phyloP scores from a whole-genome alignment of 1,140 invertebrate genomes.

The Lepidotrigona ventralis region DNA sequence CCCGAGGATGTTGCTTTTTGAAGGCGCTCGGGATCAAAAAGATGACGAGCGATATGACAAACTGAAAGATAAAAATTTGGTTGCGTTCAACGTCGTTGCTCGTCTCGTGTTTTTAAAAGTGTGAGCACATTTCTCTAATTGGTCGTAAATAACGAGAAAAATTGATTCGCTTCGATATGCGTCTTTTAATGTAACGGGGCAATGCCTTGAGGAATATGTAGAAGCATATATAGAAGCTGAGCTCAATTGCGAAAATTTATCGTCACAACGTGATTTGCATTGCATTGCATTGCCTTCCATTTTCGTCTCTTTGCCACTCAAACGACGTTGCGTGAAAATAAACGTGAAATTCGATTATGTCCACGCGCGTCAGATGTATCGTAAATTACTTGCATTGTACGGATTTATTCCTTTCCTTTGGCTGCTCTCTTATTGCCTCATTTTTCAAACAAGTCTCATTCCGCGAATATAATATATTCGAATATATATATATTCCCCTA shows the following conservation, averaged over 20 bases:
- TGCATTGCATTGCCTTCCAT: neutral
- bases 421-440: constrained; percentile 13
- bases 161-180: neutral
- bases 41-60: neutral
- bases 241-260: constrained; percentile 10
- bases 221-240: neutral
- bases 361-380: constrained; percentile 14
- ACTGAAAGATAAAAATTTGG: neutral
- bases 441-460: neutral
- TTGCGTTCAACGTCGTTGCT: neutral
- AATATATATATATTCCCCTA: no score
- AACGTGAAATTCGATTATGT: constrained; percentile 30
- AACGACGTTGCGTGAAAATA: neutral
- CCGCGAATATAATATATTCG: no score
- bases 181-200: neutral
- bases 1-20: no score
- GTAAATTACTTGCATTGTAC: constrained; percentile 19
- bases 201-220: neutral
- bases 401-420: neutral
- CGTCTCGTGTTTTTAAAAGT: neutral
- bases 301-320: constrained; percentile 5
- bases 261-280: constrained; percentile 13
- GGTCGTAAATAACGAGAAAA: neutral
- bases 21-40: neutral
- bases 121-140: neutral